Evolutionary conservation across 2,113 vertebrate species (phyloP), one percentile per base, ranked within the genome.

Genomic region (Crotophaga sulcirostris): DNA sequence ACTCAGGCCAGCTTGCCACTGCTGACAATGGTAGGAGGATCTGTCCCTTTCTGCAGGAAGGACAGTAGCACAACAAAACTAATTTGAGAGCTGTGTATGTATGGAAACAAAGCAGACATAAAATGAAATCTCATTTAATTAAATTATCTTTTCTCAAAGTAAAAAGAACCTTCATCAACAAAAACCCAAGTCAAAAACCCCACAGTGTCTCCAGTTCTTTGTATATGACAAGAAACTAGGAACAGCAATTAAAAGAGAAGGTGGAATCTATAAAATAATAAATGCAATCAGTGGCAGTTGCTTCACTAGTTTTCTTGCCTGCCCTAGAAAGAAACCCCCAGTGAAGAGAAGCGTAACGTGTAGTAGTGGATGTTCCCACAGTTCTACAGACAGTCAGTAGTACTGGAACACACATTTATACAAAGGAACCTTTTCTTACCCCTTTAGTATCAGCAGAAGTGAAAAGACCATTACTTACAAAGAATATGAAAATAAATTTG

Each of bases 161-260:
- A 33, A 67, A 87, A 62, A 91, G 29, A 25, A 13, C 36, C 28
- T 5, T 9, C 7, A 49, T 6, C 16, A 58, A 34, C 20, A 67
- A 93, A 90, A 23, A 8, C 3, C 7, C 0, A 0, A 55, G 19
- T 56, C 25, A 59, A 87, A 91, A 84, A 10, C 3, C 2, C 26
- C 15, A 33, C 29, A 70, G 42, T 29, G 34, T 45, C 18, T 20
- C 8, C 25, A n/a, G 23, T 49, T 67, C 49, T 76, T 76, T 38
- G 16, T 56, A 64, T 28, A 47, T 8, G 38, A 68, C 18, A 67
- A 52, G 25, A 17, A 44, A 63, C 44, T 15, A 40, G 9, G 44
- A 78, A 31, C 12, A 67, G 13, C 31, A 49, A 34, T 59, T 45
- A 67, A 78, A 75, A 76, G 33, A 31, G n/a, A 76, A 4, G 16